These are phyloP conservation scores for Sarcophilus harrisii DNA, from an alignment of 2,797 vertebrate species.

Conservation along the genomic window DNA sequence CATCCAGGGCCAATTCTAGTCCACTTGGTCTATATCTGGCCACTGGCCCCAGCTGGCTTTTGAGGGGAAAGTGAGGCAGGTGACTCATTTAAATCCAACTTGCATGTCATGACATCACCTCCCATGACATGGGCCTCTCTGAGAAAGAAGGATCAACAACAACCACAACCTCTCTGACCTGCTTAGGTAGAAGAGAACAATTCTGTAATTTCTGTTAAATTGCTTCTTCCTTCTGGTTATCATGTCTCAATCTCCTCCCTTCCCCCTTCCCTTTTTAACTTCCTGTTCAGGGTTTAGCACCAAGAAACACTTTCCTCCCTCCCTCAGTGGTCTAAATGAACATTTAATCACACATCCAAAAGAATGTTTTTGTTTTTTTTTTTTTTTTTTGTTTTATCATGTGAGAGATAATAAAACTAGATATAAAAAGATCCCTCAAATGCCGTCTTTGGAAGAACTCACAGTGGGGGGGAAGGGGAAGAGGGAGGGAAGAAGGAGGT, in stretches of 20 bases:
- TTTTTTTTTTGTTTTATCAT: conserved; percentile 75
- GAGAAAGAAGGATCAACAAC: too few relatives aligned
- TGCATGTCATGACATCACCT: too few relatives aligned
- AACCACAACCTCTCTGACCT: conserved; percentile 27
- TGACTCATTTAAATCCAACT: too few relatives aligned
- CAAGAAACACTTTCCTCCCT: conserved; percentile 58
- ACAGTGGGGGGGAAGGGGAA: neutral
- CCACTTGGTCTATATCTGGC: too few relatives aligned
- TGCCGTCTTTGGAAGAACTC: conserved; percentile 4
- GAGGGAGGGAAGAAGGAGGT: neutral
- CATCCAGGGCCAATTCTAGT: too few relatives aligned
- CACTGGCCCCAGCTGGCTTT: too few relatives aligned
- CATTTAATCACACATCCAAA: conserved; percentile 61
- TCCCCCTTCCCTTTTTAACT: conserved; percentile 48
- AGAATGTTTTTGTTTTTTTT: conserved; percentile 45
- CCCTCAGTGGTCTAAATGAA: conserved; percentile 59
- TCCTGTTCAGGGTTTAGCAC: conserved; percentile 43
- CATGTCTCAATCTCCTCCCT: conserved; percentile 43
- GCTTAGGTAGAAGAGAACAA: conserved; percentile 63
- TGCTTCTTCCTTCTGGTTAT: conserved; percentile 56
- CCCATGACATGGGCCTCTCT: too few relatives aligned
- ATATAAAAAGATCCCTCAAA: conserved; percentile 48
- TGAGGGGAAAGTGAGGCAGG: too few relatives aligned
- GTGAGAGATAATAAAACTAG: conserved; percentile 77
- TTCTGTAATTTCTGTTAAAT: conserved; percentile 65